Conservation (phyloP, 2,797 vertebrate genomes). For the Spondyliosoma cantharus region DNA sequence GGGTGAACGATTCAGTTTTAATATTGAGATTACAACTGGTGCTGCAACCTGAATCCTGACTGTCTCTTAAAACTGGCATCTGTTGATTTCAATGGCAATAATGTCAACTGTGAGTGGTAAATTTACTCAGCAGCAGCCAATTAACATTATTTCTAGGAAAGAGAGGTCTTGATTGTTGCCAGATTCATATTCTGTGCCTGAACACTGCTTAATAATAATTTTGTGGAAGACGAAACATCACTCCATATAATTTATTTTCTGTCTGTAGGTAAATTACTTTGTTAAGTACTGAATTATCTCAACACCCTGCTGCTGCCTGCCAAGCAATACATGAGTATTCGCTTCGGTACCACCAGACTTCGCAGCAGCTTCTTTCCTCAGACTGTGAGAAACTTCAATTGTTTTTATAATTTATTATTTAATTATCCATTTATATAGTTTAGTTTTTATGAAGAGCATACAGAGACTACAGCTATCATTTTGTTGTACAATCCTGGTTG, state of each 20-base stretch:
- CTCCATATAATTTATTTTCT: no score
- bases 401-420: no score
- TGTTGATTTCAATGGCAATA: neutral
- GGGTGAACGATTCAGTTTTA: neutral
- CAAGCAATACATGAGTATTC: no score
- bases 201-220: conserved; percentile 9
- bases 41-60: neutral
- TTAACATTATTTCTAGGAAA: conserved; percentile 1
- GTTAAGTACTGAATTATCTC: neutral
- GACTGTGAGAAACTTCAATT: no score
- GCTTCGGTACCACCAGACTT: no score
- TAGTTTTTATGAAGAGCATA: no score
- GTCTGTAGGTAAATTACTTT: neutral
- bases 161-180: neutral
- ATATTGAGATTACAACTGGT: no score
- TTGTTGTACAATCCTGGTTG: no score
- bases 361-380: no score
- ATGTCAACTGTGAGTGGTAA: neutral
- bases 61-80: neutral
- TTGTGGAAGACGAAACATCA: neutral
- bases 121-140: conserved; percentile 19
- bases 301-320: no score
- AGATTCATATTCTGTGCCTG: neutral
- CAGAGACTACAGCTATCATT: no score
- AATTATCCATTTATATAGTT: no score